phyloP scores from a whole-genome alignment of 2,113 vertebrate species.

The Argyrosomus japonicus region DNA sequence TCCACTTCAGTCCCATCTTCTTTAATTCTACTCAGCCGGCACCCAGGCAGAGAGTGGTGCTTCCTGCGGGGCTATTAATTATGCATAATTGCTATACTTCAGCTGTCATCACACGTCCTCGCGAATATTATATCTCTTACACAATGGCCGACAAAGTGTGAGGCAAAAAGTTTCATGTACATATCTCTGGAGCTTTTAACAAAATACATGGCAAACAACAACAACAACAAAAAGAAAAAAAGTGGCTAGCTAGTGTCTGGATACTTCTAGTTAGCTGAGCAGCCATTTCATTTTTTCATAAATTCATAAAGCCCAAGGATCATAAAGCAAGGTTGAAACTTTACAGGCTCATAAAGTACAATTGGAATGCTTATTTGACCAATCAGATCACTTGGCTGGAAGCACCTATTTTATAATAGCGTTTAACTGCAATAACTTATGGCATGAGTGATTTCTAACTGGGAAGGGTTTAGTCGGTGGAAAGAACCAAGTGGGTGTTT shows the following conservation, averaged over 20 bases:
- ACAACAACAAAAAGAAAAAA: conserved; percentile 23
- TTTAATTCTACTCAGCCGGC: conserved; percentile 61
- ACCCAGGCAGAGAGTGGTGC: conserved; percentile 38
- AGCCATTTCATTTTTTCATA: conserved; percentile 67
- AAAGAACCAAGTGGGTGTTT: conserved; percentile 61
- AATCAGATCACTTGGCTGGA: conserved; percentile 80
- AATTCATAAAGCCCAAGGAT: conserved; percentile 76
- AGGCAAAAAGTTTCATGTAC: conserved; percentile 7
- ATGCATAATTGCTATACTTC: conserved; percentile 69
- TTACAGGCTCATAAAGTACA: conserved; percentile 81
- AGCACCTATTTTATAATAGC: conserved; percentile 80
- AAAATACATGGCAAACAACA: conserved; percentile 44
- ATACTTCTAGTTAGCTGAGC: conserved; percentile 69
- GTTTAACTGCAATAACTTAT: conserved; percentile 83
- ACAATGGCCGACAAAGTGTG: conserved; percentile 14
- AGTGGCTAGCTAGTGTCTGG: conserved; percentile 21
- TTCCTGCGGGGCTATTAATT: conserved; percentile 72
- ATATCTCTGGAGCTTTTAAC: conserved; percentile 29
- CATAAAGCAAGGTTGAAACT: conserved; percentile 79
- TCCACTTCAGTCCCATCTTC: conserved; percentile 52
- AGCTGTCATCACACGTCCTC: conserved; percentile 53
- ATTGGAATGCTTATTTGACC: conserved; percentile 82
- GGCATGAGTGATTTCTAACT: conserved; percentile 80
- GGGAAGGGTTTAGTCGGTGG: conserved; percentile 70
- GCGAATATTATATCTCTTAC: conserved; percentile 49